Base-by-base conservation (phyloP, 2,113 vertebrate genomes). In the Caretta caretta region DNA sequence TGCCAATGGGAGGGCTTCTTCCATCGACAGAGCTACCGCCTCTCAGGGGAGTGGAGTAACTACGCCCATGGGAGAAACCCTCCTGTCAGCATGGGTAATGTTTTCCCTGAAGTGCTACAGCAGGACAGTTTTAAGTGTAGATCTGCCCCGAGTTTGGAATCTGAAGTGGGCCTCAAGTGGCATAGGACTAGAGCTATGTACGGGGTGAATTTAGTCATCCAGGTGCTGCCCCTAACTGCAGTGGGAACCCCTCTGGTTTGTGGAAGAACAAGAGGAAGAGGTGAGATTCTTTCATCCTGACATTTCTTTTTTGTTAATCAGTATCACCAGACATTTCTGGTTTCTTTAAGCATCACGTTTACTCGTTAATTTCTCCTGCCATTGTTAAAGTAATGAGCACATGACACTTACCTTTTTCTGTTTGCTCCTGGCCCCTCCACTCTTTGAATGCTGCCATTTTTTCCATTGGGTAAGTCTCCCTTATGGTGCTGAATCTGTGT, bases 351-450 rank as follows among this genome's bases (percentile, higher is more conserved):
- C 9, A 62, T 31, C 27, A 31, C 1, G 17, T n/a, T 57, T 19
- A 35, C 59, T 62, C 25, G 38, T 83, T 54, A 20, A 65, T 50
- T 25, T 38, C n/a, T 62, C 62, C 5, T 54, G 57, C 19, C 4
- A 2, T 9, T 86, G 14, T 81, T 38, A 53, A 29, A 87, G n/a
- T 10, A 57, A 13, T 54, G 25, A 8, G 24, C 81, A 4, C 25
- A 62, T 19, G 6, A 8, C n/a, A 6, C 92, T 96, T 62, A 97
- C 98, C 96, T 96, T 86, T 96, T 54, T 94, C 96, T 84, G 87
- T 95, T 80, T 89, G 48, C 75, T 72, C 97, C 76, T 93, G 93
- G 72, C 82, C 92, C 49, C 69, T 54, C 81, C 86, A 90, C 53
- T 93, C 95, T 91, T 95, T 97, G 35, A 83, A 51, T 27, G 90